Percentiles rank a stretch among this genome's conserved stretches.
Evolutionary conservation across 2,797 vertebrate species (phyloP).

Genomic region (Sebastes taczanowskii): DNA sequence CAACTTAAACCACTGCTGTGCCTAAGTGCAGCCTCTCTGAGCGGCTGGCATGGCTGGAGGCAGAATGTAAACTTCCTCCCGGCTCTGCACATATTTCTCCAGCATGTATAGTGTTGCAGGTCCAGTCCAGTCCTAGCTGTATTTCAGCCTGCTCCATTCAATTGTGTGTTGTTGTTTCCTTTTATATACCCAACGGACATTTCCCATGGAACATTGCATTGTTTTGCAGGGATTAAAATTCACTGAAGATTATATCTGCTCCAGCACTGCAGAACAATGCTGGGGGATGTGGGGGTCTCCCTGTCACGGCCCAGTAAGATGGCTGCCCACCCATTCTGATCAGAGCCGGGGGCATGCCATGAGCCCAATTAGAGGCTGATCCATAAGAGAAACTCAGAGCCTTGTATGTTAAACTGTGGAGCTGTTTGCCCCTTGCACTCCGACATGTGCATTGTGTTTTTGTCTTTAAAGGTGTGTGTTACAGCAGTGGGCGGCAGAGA

Average conservation of each 20-base stretch:
- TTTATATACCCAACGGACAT: constrained; percentile 45
- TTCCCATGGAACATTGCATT: constrained; percentile 72
- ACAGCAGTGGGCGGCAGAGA: background rate
- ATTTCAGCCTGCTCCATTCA: constrained; percentile 1
- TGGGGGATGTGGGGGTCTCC: constrained; percentile 50
- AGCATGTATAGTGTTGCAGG: background rate
- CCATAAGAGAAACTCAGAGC: constrained; percentile 57
- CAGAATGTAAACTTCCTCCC: background rate
- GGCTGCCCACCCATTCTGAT: constrained; percentile 81
- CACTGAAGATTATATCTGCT: constrained; percentile 80
- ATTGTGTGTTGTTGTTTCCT: constrained; percentile 55
- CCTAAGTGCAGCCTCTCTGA: background rate
- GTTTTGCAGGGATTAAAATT: constrained; percentile 81
- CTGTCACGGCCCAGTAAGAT: constrained; percentile 59
- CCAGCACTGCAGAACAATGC: constrained; percentile 76
- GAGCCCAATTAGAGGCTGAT: constrained; percentile 73
- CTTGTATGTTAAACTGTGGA: constrained; percentile 40
- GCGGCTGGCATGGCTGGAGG: background rate
- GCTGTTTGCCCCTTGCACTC: constrained; percentile 21
- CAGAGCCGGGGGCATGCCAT: constrained; percentile 67
- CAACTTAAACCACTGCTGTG: background rate
- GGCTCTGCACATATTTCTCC: background rate
- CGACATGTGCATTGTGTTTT: constrained; percentile 10
- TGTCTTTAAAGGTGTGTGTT: constrained; percentile 23
- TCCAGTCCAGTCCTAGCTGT: background rate